These are phyloP conservation scores for Micromys minutus DNA, from an alignment of 2,113 vertebrate genomes.

Conservation along the genomic window DNA sequence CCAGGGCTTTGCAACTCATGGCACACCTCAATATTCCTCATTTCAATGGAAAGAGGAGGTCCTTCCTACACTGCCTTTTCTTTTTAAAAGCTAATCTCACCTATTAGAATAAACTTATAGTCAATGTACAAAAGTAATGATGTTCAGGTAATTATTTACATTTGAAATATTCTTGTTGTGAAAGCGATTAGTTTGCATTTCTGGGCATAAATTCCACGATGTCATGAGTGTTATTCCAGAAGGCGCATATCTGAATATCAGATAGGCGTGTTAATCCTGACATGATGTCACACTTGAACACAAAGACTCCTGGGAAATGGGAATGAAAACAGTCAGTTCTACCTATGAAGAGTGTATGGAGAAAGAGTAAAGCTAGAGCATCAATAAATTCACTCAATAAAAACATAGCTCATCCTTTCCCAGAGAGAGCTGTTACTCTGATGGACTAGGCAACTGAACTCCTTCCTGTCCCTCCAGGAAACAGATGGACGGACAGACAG, in stretches of 20 bases:
- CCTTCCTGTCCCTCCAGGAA: neutral
- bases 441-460: neutral
- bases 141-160: neutral
- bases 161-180: neutral
- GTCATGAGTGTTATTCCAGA: neutral
- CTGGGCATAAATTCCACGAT: slow-evolving; percentile 16
- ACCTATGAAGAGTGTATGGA: neutral
- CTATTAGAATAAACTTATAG: slow-evolving; percentile 27
- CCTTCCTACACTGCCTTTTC: neutral
- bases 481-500: neutral
- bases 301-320: slow-evolving; percentile 36
- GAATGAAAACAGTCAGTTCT: neutral
- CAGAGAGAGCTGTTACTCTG: slow-evolving; percentile 9
- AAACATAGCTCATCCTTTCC: neutral
- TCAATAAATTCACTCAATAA: neutral
- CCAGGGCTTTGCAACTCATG: neutral
- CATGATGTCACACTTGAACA: slow-evolving; percentile 21
- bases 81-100: neutral
- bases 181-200: slow-evolving; percentile 58
- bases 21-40: neutral
- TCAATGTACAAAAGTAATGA: slow-evolving; percentile 30
- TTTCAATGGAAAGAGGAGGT: slow-evolving; percentile 39
- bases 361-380: slow-evolving; percentile 11
- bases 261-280: neutral
- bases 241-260: slow-evolving; percentile 25